A percentile compares a stretch with the other conserved stretches of the same genome.
Conservation (phyloP, 1,140 invertebrate species). For the Magallana ariakensis region DNA sequence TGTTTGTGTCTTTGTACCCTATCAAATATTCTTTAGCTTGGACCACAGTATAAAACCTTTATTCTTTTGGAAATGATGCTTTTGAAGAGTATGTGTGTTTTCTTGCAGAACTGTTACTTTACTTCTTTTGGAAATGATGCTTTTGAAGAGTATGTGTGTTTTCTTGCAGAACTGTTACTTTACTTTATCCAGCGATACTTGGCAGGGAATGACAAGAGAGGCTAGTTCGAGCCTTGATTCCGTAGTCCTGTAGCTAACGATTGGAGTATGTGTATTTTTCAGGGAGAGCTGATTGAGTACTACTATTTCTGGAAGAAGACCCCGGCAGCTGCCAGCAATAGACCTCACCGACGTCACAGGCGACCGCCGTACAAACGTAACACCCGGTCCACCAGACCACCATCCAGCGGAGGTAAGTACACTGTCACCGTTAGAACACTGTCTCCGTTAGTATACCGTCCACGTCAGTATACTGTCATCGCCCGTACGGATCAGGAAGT, state of each 20-base stretch:
- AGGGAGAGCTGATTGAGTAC: constrained; percentile 97
- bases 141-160: not conserved
- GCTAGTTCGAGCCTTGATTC: not conserved
- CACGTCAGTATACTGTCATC: too few species aligned
- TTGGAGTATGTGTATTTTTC: constrained; percentile 68
- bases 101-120: not conserved
- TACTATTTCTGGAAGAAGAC: constrained; percentile 99
- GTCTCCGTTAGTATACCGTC: constrained; percentile 34
- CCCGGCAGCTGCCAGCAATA: constrained; percentile 92
- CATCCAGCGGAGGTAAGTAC: constrained; percentile 71
- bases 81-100: not conserved
- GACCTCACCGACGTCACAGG: constrained; percentile 92
- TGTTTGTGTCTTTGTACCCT: not conserved
- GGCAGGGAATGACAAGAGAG: not conserved
- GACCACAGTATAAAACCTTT: not conserved
- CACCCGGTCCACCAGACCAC: constrained; percentile 71
- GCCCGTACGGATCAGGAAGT: too few species aligned
- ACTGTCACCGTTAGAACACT: too few species aligned
- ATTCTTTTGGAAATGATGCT: not conserved
- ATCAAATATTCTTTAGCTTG: not conserved
- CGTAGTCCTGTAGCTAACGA: too few species aligned
- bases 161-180: not conserved
- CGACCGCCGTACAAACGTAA: constrained; percentile 91
- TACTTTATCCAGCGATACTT: not conserved
- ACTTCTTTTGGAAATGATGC: not conserved